These are phyloP conservation scores for Drosophila willistoni DNA, from an alignment of 1,140 invertebrate genomes.

Conservation along the genomic window DNA sequence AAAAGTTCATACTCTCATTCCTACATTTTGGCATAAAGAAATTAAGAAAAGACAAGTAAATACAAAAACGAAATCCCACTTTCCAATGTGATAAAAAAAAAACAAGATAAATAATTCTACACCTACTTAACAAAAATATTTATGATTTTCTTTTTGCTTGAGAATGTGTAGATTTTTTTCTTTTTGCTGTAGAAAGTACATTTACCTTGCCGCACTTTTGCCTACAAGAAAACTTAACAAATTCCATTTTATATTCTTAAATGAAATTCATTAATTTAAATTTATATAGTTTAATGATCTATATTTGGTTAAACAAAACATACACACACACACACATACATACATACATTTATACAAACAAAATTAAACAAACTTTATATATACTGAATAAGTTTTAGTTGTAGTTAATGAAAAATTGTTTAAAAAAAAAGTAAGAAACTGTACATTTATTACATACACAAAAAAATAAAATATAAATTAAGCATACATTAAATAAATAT, in stretches of 20 bases:
- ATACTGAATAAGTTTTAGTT: constrained; percentile 60
- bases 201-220: constrained; percentile 69
- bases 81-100: constrained; percentile 76
- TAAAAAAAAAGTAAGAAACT: constrained; percentile 56
- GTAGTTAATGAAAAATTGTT: constrained; percentile 71
- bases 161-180: constrained; percentile 52
- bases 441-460: constrained; percentile 74
- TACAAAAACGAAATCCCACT: constrained; percentile 68
- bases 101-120: constrained; percentile 47
- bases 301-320: constrained; percentile 36
- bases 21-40: constrained; percentile 49
- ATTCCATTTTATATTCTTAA: constrained; percentile 56
- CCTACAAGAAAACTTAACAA: constrained; percentile 71
- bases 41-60: constrained; percentile 54
- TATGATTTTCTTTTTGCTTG: constrained; percentile 62
- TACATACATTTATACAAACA: not conserved
- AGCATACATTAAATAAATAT: constrained; percentile 48
- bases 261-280: constrained; percentile 61
- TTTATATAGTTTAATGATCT: constrained; percentile 63
- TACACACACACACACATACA: constrained; percentile 30
- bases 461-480: constrained; percentile 45
- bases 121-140: constrained; percentile 53
- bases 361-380: constrained; percentile 4
- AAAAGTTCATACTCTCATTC: constrained; percentile 56
- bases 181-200: constrained; percentile 11